These are phyloP conservation scores for Hemicentrotus pulcherrimus DNA, from an alignment of 35 echinoderm and acorn worm genomes.

Conservation along the genomic window DNA sequence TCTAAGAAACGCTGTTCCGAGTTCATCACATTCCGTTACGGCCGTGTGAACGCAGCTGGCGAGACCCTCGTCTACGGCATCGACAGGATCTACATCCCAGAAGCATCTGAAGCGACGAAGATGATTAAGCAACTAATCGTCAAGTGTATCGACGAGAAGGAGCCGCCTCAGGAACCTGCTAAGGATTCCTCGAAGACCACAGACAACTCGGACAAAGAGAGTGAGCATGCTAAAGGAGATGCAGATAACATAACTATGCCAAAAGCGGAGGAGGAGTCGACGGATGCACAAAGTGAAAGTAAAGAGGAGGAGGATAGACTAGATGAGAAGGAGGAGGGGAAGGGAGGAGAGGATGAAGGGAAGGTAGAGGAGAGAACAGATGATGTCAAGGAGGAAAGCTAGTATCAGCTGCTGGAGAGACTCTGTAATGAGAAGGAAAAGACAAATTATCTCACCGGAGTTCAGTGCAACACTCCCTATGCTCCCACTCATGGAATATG, in stretches of 20 bases:
- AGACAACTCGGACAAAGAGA: background rate
- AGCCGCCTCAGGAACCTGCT: background rate
- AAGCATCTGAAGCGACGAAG: constrained; percentile 89
- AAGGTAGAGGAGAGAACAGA: background rate
- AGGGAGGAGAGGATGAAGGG: background rate
- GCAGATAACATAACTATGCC: background rate
- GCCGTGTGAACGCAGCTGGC: constrained; percentile 70
- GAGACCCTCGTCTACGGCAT: constrained; percentile 73
- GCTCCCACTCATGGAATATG: background rate
- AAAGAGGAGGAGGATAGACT: background rate
- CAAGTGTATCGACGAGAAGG: constrained; percentile 73
- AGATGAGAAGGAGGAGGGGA: background rate
- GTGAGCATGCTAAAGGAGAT: background rate
- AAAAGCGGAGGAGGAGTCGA: background rate
- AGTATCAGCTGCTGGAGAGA: background rate
- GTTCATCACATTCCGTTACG: constrained; percentile 97
- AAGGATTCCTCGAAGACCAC: background rate
- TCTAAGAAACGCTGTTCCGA: constrained; percentile 96
- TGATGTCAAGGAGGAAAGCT: background rate
- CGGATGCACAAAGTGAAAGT: background rate
- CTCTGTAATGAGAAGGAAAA: background rate
- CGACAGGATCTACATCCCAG: constrained; percentile 80
- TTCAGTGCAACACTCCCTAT: background rate
- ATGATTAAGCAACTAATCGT: constrained; percentile 89
- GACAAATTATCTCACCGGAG: background rate